These are phyloP conservation scores for Tachysurus vachellii DNA, from an alignment of 2,113 vertebrate species.

Conservation along the genomic window DNA sequence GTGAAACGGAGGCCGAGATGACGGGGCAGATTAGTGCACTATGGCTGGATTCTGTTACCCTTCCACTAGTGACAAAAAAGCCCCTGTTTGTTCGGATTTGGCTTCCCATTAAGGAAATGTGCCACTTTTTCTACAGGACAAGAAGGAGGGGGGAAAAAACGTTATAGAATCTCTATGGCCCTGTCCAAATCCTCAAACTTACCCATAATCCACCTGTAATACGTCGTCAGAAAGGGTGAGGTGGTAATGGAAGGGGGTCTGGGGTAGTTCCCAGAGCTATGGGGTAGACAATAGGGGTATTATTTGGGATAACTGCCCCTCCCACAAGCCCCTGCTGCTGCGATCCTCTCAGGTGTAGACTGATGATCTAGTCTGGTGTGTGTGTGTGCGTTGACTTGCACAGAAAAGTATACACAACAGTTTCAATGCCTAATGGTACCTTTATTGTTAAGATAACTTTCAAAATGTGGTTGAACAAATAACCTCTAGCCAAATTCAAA, in stretches of 20 bases:
- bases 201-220: constrained; percentile 76
- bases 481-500: not conserved
- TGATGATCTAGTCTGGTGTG: constrained; percentile 34
- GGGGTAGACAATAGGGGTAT: constrained; percentile 69
- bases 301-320: constrained; percentile 59
- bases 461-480: not conserved
- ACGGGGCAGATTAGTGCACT: constrained; percentile 58
- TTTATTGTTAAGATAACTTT: constrained; percentile 38
- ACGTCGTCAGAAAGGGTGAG: constrained; percentile 58
- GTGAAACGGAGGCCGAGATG: constrained; percentile 62
- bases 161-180: constrained; percentile 43
- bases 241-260: constrained; percentile 40
- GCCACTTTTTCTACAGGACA: constrained; percentile 22
- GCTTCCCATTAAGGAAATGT: constrained; percentile 49
- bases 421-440: constrained; percentile 3
- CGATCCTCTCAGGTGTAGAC: constrained; percentile 47
- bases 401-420: constrained; percentile 3
- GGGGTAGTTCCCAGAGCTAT: constrained; percentile 57
- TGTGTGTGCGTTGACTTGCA: constrained; percentile 39
- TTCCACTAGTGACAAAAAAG: constrained; percentile 57
- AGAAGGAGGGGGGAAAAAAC: not conserved
- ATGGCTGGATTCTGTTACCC: constrained; percentile 60
- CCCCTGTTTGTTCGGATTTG: constrained; percentile 59
- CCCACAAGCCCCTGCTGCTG: constrained; percentile 27
- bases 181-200: constrained; percentile 63